These are phyloP conservation scores for Grammatotria lemairii DNA, from an alignment of 2,113 vertebrate species.

Conservation along the genomic window DNA sequence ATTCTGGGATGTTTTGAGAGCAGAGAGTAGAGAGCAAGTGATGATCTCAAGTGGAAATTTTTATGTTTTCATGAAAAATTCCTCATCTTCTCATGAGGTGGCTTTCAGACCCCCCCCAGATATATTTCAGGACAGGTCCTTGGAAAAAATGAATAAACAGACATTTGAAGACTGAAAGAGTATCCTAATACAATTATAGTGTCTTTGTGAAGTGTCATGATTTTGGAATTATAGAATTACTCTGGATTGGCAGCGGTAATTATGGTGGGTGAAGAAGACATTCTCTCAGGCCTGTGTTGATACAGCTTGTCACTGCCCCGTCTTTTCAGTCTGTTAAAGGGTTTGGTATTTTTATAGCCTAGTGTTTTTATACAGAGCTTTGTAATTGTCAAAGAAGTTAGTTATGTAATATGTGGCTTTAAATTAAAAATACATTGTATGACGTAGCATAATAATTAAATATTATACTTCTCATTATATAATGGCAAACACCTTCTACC, in stretches of 20 bases:
- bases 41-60: conserved; percentile 62
- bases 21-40: neutral
- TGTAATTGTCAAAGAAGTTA: neutral
- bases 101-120: conserved; percentile 29
- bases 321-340: neutral
- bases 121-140: conserved; percentile 63
- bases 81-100: conserved; percentile 75
- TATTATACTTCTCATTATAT: neutral
- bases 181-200: conserved; percentile 75
- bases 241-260: conserved; percentile 67
- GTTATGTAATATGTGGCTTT: neutral
- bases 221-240: conserved; percentile 73
- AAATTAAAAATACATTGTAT: neutral
- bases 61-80: conserved; percentile 92
- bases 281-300: conserved; percentile 58
- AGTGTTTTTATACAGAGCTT: neutral
- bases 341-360: neutral
- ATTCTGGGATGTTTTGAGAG: conserved; percentile 47
- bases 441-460: neutral
- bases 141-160: conserved; percentile 72
- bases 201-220: conserved; percentile 79
- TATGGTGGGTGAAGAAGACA: conserved; percentile 49
- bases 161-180: conserved; percentile 68
- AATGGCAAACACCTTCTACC: neutral
- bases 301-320: conserved; percentile 42